phyloP scores from a whole-genome alignment of 2,888 invertebrate genomes.

The Pinctada fucata region DNA sequence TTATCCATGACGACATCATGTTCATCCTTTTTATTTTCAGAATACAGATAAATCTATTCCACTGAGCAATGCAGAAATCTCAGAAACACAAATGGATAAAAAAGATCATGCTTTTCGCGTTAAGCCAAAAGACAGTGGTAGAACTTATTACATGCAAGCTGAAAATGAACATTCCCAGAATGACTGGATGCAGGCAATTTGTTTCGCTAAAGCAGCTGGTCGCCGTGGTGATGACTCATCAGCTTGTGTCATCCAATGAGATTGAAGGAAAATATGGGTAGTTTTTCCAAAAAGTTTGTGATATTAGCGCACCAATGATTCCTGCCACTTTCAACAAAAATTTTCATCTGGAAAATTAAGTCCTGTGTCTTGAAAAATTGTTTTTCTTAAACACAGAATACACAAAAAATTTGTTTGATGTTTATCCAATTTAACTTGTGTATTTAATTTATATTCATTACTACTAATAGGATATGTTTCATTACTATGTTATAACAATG shows the following conservation, averaged over 20 bases:
- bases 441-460: too few species aligned
- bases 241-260: slow-evolving; percentile 72
- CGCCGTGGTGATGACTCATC: slow-evolving; percentile 68
- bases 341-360: too few species aligned
- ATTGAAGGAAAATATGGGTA: background rate
- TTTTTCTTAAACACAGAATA: too few species aligned
- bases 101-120: slow-evolving; percentile 74
- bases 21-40: slow-evolving; percentile 60
- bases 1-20: too few species aligned
- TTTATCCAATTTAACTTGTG: too few species aligned
- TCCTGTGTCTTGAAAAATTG: too few species aligned
- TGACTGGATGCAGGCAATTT: slow-evolving; percentile 77
- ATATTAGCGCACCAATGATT: background rate
- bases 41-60: slow-evolving; percentile 69
- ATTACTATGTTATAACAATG: too few species aligned
- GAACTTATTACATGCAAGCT: slow-evolving; percentile 74
- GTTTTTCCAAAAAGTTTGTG: background rate
- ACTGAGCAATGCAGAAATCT: slow-evolving; percentile 72
- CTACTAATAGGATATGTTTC: too few species aligned
- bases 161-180: slow-evolving; percentile 72
- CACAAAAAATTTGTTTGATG: too few species aligned
- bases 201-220: slow-evolving; percentile 75
- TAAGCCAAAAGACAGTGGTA: slow-evolving; percentile 71
- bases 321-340: background rate
- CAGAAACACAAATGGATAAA: slow-evolving; percentile 73